A percentile compares a stretch with the other conserved stretches of the same genome.
These are phyloP conservation scores for Drosophila borealis DNA, from an alignment of 2,888 invertebrate genomes.

Conservation along the genomic window DNA sequence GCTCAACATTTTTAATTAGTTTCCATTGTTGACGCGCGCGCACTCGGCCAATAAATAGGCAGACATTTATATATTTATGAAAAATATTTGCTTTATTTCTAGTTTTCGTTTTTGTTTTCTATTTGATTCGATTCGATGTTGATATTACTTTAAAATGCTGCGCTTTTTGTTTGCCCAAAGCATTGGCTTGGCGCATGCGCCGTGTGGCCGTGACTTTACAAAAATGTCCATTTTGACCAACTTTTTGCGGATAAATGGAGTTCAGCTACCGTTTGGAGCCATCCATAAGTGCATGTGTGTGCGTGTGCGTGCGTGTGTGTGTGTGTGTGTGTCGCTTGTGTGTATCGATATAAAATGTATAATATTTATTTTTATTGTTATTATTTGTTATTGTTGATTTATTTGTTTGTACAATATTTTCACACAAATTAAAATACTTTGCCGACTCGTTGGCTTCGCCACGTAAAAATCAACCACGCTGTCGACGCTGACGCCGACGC, in stretches of 20 bases:
- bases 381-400: constrained; percentile 75
- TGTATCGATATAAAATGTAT: constrained; percentile 61
- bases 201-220: constrained; percentile 62
- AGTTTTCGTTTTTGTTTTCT: constrained; percentile 29
- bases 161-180: constrained; percentile 66
- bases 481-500: constrained; percentile 15
- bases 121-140: constrained; percentile 61
- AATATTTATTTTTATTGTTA: constrained; percentile 77
- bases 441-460: constrained; percentile 55
- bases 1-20: constrained; percentile 69
- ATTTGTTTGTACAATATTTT: constrained; percentile 79
- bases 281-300: neutral
- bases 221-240: constrained; percentile 72
- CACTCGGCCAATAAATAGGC: constrained; percentile 43
- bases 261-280: constrained; percentile 34
- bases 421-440: constrained; percentile 81
- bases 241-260: constrained; percentile 60
- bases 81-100: constrained; percentile 60
- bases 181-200: constrained; percentile 71
- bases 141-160: constrained; percentile 69
- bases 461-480: constrained; percentile 47
- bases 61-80: constrained; percentile 53
- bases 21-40: constrained; percentile 53
- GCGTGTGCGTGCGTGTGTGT: neutral
- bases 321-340: constrained; percentile 20